phyloP scores from a whole-genome alignment of 2,113 vertebrate genomes.

The Aldabrachelys gigantea region DNA sequence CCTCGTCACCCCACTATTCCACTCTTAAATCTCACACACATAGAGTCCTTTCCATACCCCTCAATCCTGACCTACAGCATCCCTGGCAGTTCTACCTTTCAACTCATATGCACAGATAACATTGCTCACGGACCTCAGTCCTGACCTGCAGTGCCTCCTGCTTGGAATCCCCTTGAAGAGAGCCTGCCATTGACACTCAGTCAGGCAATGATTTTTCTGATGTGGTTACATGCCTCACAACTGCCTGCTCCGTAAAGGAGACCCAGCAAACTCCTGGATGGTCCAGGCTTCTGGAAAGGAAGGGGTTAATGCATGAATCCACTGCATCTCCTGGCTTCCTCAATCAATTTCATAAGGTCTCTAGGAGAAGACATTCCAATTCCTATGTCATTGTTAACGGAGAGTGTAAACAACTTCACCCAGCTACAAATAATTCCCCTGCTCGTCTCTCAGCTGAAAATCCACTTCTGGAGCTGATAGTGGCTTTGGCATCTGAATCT shows the following conservation, averaged over 20 bases:
- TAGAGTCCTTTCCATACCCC: not conserved
- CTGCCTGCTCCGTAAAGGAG: not conserved
- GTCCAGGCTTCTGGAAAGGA: fast-evolving
- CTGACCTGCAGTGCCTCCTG: not conserved
- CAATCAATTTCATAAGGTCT: not conserved
- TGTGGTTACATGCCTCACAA: fast-evolving
- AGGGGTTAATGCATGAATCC: fast-evolving
- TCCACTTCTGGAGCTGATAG: not conserved
- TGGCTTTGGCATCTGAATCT: not conserved
- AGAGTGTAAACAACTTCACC: fast-evolving
- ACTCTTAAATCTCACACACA: not conserved
- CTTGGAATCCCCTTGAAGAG: not conserved
- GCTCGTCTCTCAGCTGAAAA: not conserved
- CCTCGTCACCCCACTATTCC: not conserved
- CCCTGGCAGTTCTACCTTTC: not conserved
- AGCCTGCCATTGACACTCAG: not conserved
- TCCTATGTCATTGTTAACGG: not conserved
- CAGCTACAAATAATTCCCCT: not conserved
- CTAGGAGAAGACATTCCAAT: not conserved
- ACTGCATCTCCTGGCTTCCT: not conserved
- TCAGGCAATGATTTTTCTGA: not conserved
- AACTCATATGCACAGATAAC: not conserved
- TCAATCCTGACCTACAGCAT: not conserved
- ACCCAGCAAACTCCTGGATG: not conserved
- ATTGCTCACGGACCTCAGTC: not conserved